These are phyloP conservation scores for Psittacula echo DNA, from an alignment of 2,797 vertebrate genomes.

Conservation along the genomic window DNA sequence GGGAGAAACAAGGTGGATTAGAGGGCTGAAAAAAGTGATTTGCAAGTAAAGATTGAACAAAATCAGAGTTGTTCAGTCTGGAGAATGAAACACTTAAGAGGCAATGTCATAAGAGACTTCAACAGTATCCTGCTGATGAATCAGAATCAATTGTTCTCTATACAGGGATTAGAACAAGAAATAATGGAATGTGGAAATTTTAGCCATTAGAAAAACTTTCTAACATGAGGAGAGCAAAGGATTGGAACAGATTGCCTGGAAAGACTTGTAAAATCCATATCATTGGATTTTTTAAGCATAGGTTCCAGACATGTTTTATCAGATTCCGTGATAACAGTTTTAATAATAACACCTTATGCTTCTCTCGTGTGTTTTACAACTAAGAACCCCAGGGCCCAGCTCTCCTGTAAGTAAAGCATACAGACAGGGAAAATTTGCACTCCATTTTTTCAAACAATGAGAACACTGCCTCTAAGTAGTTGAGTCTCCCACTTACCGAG, in stretches of 20 bases:
- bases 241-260: background rate
- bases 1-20: background rate
- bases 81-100: slow-evolving; percentile 18
- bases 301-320: slow-evolving; percentile 39
- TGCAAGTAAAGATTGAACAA: slow-evolving; percentile 25
- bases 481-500: background rate
- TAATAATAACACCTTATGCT: background rate
- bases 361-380: slow-evolving; percentile 17
- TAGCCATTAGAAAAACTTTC: slow-evolving; percentile 35
- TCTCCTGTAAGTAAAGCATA: background rate
- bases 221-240: slow-evolving; percentile 21
- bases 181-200: slow-evolving; percentile 48
- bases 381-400: slow-evolving; percentile 25
- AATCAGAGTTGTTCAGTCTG: background rate
- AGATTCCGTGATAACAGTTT: slow-evolving; percentile 11
- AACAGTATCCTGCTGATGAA: slow-evolving; percentile 32
- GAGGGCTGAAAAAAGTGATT: slow-evolving; percentile 1
- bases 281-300: slow-evolving; percentile 52
- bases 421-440: background rate
- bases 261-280: slow-evolving; percentile 57
- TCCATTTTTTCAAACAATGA: background rate
- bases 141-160: background rate
- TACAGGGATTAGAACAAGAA: slow-evolving; percentile 35
- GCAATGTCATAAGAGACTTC: slow-evolving; percentile 34
- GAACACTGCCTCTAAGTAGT: background rate